Evolutionary conservation across 2,797 vertebrate genomes (phyloP).

Genomic region (Pangasius djambal): DNA sequence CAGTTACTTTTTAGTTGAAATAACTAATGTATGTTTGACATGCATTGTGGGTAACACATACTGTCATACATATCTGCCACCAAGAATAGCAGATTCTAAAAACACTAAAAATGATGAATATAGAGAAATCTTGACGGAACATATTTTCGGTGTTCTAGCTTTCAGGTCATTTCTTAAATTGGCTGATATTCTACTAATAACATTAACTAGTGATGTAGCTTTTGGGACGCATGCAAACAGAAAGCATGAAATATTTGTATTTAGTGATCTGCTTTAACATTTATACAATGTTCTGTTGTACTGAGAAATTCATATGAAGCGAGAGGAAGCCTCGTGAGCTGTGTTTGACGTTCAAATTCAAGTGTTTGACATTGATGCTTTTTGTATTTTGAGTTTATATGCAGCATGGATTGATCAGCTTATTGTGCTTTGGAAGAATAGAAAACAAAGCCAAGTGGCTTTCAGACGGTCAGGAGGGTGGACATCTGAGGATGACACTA

Average conservation of each 20-base stretch:
- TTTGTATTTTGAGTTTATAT: background rate
- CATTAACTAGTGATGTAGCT: background rate
- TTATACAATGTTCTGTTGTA: background rate
- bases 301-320: background rate
- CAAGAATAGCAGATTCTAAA: background rate
- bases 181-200: background rate
- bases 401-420: background rate
- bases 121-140: background rate
- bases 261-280: background rate
- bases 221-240: background rate
- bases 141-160: background rate
- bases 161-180: background rate
- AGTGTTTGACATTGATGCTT: background rate
- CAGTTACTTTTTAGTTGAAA: background rate
- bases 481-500: constrained; percentile 30
- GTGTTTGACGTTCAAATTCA: background rate
- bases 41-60: constrained; percentile 1
- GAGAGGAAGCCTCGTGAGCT: background rate
- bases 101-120: background rate
- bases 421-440: background rate
- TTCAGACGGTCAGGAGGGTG: constrained; percentile 7
- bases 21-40: background rate
- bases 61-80: background rate
- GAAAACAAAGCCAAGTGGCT: constrained; percentile 15
- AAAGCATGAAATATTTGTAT: background rate